Base-by-base conservation (phyloP, 2,113 vertebrate species). In the Calcarius ornatus region DNA sequence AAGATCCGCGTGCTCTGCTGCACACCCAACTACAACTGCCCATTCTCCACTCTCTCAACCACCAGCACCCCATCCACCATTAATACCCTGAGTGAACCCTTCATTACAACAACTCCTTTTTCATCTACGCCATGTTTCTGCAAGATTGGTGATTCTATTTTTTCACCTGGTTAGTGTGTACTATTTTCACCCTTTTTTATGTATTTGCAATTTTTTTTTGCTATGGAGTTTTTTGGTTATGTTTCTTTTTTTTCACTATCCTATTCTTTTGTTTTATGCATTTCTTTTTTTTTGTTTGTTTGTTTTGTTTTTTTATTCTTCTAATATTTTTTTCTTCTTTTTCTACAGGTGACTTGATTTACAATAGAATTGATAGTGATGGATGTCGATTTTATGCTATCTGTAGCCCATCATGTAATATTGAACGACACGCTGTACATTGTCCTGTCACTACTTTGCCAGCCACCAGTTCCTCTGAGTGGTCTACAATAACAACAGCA, bases 311-410 rank as follows among this genome's bases (percentile, higher is more conserved):
- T 12, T 10, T 10, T 19, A 6, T 57, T 14, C 1, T 3, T 4
- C 19, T 13, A 2, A 12, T 35, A 0, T 18, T 13, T 16, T 0
- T 28, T 0, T 31, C 2, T 54, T 0, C 1, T 3, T 18, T 59
- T 14, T n/a, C 0, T 9, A 0, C 17, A 99, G 99, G 97, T 8
- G 96, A 94, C 2, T 1, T 94, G 5, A 98, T 99, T 33, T 99
- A 99, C 56, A 96, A 96, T 23, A 6, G 37, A 86, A 90, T 63
- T 3, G 99, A 99, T 94, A 97, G 91, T 4, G 93, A 66, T 0
- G 98, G 98, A 2, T 98, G 98, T 96, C 97, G 96, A 70, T 99
- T 96, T 75, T 98, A 95, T 11, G 98, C 98, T 3, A 17, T 94
- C 8, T 99, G 99, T 90, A 96, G 64, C 93, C 15, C 27, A 1